A percentile compares a stretch with the other conserved stretches of the same genome.
phyloP scores from a whole-genome alignment of 2,113 vertebrate genomes.

The Lethenteron reissneri region DNA sequence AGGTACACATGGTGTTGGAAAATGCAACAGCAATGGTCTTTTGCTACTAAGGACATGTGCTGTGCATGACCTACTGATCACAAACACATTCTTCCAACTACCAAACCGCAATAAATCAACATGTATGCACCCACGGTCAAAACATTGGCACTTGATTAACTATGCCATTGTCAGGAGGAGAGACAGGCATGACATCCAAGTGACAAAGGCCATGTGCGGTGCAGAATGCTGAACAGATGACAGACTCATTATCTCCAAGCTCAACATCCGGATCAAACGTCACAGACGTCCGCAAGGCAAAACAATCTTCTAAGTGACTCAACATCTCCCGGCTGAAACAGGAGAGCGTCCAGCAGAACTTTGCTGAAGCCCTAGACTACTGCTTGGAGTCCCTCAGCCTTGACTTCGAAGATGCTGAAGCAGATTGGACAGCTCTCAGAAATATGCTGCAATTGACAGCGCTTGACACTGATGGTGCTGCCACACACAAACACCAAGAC shows the following conservation, averaged over 20 bases:
- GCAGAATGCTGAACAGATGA: not conserved
- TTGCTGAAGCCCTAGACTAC: not conserved
- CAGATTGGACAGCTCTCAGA: not conserved
- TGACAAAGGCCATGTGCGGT: not conserved
- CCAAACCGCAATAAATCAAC: too few species aligned
- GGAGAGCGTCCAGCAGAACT: not conserved
- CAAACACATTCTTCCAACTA: too few species aligned
- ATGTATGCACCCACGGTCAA: not conserved
- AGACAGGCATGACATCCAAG: not conserved
- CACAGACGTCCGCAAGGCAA: not conserved
- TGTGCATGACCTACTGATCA: too few species aligned
- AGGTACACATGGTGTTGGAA: not conserved
- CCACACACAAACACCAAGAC: not conserved
- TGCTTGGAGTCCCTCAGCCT: not conserved
- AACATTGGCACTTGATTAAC: not conserved
- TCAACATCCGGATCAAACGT: not conserved
- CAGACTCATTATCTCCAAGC: not conserved
- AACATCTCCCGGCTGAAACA: not conserved
- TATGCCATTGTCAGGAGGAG: not conserved
- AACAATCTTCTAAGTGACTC: not conserved
- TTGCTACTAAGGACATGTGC: not conserved
- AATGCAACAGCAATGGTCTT: conserved; percentile 1
- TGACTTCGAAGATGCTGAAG: not conserved
- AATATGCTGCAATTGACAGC: not conserved
- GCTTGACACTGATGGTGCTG: not conserved